Conservation (phyloP, 2,888 invertebrate species). For the Cephonodes hylas region DNA sequence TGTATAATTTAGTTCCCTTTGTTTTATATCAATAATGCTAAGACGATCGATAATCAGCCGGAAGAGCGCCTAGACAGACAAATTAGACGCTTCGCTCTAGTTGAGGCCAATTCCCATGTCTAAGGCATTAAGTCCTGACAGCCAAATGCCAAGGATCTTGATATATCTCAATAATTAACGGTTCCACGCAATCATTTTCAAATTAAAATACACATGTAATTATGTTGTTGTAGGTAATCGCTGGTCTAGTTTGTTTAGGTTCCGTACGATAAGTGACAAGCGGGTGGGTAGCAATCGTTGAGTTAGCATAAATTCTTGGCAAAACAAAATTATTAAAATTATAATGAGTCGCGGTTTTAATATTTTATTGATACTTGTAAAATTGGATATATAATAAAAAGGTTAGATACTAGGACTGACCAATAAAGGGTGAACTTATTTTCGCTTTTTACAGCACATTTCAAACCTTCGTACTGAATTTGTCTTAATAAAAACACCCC, state of each 20-base stretch:
- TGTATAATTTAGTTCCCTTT: slow-evolving; percentile 4
- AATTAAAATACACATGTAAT: slow-evolving; percentile 20
- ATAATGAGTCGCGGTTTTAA: no score
- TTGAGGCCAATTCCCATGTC: slow-evolving; percentile 16
- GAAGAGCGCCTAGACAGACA: slow-evolving; percentile 2
- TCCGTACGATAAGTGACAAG: not conserved
- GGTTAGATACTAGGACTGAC: no score
- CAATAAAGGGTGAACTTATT: no score
- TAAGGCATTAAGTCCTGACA: slow-evolving; percentile 21
- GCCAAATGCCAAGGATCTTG: slow-evolving; percentile 14
- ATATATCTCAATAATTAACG: slow-evolving; percentile 17
- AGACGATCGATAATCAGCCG: not conserved
- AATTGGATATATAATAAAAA: no score
- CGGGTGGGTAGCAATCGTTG: not conserved
- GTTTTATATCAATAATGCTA: not conserved
- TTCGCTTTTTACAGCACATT: no score
- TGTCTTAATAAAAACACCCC: no score
- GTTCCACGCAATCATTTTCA: slow-evolving; percentile 14
- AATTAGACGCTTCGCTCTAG: slow-evolving; percentile 13
- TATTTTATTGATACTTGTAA: no score
- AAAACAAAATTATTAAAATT: no score
- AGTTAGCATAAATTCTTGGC: no score
- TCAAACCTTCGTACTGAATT: no score
- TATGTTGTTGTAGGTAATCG: slow-evolving; percentile 20
- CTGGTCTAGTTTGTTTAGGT: slow-evolving; percentile 5